These are phyloP conservation scores for Prolemur simus DNA, from an alignment of 2,113 vertebrate species.

Conservation along the genomic window DNA sequence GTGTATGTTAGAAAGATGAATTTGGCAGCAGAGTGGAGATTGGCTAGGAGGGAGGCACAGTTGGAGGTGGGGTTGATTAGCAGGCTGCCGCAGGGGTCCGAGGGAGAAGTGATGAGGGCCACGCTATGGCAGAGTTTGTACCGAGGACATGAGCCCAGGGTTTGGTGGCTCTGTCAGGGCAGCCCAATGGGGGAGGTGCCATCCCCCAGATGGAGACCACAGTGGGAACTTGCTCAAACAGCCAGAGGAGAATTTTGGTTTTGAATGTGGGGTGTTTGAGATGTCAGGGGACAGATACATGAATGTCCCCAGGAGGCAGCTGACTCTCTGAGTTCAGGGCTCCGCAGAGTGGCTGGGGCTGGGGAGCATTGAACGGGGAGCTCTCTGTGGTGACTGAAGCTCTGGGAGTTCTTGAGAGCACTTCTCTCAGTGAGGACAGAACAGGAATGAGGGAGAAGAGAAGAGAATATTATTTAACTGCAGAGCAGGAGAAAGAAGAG, in stretches of 20 bases:
- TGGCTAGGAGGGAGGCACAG: background rate
- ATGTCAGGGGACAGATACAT: no score
- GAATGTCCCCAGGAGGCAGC: background rate
- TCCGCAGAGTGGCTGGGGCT: background rate
- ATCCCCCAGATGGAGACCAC: background rate
- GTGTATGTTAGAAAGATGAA: background rate
- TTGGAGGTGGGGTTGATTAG: background rate
- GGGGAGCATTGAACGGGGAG: background rate
- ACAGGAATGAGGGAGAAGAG: background rate
- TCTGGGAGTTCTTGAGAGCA: background rate
- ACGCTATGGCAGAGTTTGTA: background rate
- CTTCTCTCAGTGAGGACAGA: background rate
- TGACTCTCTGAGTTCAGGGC: background rate
- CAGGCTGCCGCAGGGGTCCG: background rate
- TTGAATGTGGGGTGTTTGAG: background rate
- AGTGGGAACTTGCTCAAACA: background rate
- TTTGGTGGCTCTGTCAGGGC: background rate
- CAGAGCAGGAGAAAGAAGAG: background rate
- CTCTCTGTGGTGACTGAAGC: background rate
- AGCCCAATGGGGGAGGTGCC: background rate
- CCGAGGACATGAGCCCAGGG: background rate
- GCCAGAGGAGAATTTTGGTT: background rate
- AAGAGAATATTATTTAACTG: background rate
- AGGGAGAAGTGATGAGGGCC: background rate
- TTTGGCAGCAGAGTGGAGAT: background rate